Base-by-base conservation (phyloP, 2,113 vertebrate genomes). In the Triplophysa siluroides region DNA sequence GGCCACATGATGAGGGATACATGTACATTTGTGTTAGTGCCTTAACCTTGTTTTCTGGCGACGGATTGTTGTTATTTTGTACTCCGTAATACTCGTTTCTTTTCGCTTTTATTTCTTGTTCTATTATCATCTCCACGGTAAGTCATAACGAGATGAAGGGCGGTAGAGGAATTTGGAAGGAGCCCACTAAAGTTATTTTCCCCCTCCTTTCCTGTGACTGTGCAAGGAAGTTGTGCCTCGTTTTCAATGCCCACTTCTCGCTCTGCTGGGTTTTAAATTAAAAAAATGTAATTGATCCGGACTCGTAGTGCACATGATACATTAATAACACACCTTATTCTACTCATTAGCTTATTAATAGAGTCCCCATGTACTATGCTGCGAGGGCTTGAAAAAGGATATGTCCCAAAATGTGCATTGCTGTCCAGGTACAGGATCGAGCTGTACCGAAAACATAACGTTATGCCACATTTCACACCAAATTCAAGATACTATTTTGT, bases 121-220 rank as follows among this genome's bases (percentile, higher is more conserved):
- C 75, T 4, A 66, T 70, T 61, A 26, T 66, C 72, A 76, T 13
- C 24, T 19, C 21, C 18, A 76, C 79, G 63, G 80, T 52, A 71
- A 77, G 70, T 72, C 43, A 67, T 69, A 74, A 50, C n/a, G 56
- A 76, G 61, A 85, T 89, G 87, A 86, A 78, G 81, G 81, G 87
- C 85, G 85, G 86, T 87, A 80, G 1, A 90, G 89, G 91, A 92
- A 92, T 92, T 93, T 89, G 90, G 92, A 93, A 92, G 90, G 90
- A 80, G 71, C 64, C 54, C 77, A 33, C 68, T 72, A 78, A 66
- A 82, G 83, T 78, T 66, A 86, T 89, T 90, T 79, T 78, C 87
- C 91, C 76, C 83, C 43, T 74, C 45, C 66, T 76, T 23, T 73
- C 47, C 29, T 45, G 64, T 79, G 58, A 62, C 71, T 62, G 50